Base-by-base conservation (phyloP, 2,888 invertebrate species). In the Cyrtodaria siliqua region DNA sequence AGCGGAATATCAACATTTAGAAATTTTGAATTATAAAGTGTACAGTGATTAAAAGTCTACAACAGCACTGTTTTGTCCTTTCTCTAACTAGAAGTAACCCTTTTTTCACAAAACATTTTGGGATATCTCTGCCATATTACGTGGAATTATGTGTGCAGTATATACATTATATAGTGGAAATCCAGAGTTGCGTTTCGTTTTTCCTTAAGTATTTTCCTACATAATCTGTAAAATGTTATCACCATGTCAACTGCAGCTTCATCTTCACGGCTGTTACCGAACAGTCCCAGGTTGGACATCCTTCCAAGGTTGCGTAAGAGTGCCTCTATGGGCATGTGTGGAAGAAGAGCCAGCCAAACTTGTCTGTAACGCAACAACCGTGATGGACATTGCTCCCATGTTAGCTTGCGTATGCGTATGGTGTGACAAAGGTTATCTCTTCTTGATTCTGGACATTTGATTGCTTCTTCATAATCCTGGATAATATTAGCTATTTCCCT, bases 381-480 rank as follows among this genome's bases (percentile, higher is more conserved):
- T 8, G 95, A 95, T 69, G 96, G 95, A 23, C 96, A 94, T 90
- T 96, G 95, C 83, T 95, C 95, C 40, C 96, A 92, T 6, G 94
- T 94, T 57, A 96, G 94, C 56, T 94, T 93, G 79, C 95, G 92
- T 53, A 93, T 50, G n/a, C 50, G 23, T 44, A 89, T 87, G 62
- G 87, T 62, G 9, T 84, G 79, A 27, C 88, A 63, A 0, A 89
- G 55, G 38, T 79, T 66, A 18, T 64, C 64, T 8, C 4, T 33
- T 8, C 33, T 8, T 2, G 53, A 60, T 6, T 80, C 85, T 42
- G 47, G 79, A 3, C 80, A 75, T 16, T 60, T 62, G 49, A 86
- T 86, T 1, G 87, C 79, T 26, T 85, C 74, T 27, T 91, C 85
- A n/a, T 89, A 86, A 8, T 83, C 89, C 60, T 85, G 67, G 18